Conservation (phyloP, 2,888 invertebrate species). For the Euzophera pinguis region DNA sequence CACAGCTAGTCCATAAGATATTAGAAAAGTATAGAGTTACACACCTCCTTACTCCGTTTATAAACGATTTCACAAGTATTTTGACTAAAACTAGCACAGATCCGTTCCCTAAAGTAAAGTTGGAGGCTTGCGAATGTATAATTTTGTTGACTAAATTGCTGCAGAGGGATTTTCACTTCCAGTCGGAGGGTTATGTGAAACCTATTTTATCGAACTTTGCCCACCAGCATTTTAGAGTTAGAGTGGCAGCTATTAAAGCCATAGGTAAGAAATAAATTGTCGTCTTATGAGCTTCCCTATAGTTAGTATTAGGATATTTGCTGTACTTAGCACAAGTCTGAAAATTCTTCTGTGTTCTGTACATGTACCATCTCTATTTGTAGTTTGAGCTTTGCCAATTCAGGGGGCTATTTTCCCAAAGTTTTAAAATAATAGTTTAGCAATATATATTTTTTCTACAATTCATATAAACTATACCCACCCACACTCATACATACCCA, state of each 20-base stretch:
- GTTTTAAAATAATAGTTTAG: no score
- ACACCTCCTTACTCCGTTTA: constrained; percentile 81
- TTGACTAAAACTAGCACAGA: constrained; percentile 86
- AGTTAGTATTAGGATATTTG: no score
- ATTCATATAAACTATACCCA: no score
- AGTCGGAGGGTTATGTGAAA: constrained; percentile 85
- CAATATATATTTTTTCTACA: no score
- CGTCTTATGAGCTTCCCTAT: neutral
- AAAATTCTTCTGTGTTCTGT: no score
- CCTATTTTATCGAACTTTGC: constrained; percentile 86
- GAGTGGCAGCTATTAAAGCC: constrained; percentile 86
- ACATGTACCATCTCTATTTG: no score
- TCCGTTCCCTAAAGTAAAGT: constrained; percentile 89
- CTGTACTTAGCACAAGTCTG: no score
- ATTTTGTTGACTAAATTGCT: constrained; percentile 81
- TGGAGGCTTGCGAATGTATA: constrained; percentile 86
- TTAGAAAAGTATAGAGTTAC: constrained; percentile 82
- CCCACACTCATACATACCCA: no score
- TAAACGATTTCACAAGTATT: constrained; percentile 88
- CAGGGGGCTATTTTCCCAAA: no score
- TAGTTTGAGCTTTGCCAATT: no score
- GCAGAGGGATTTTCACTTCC: constrained; percentile 86
- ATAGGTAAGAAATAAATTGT: constrained; percentile 74
- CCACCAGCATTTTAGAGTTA: constrained; percentile 91
- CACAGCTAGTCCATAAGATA: constrained; percentile 83